Evolutionary conservation across 2,888 invertebrate species (phyloP), one percentile per base, ranked within the genome.

Genomic region (Heteropelma amictum): DNA sequence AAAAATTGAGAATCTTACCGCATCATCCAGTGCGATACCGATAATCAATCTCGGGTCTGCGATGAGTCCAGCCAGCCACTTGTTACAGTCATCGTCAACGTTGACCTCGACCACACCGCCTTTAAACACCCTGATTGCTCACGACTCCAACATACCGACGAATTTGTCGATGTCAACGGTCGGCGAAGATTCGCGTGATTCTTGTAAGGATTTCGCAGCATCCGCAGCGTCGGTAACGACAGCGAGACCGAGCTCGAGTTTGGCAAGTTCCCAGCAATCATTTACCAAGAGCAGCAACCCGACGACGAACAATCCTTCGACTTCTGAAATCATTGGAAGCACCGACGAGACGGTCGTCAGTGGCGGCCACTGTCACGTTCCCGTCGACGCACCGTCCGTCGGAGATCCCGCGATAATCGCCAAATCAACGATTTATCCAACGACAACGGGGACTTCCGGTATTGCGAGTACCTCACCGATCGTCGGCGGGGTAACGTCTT

Each of bases 151-250:
- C 12, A 78, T 86, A 1, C 88, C 88, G 0, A 88, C 88, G 17
- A 88, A 88, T 79, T 78, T 88, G 2, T 88, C 87, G 5, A 87
- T 88, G 83, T 81, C 85, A 14, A 49, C 82, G n/a, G n/a, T n/a
- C 1, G 77, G 81, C 6, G 85, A 85, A 1, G 86, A 86, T 8
- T 65, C 82, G 0, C 78, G 86, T 6, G 86, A 86, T n/a, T 61
- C 81, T 4, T 82, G 81, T 64, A 84, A 84, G 17, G 86, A 86
- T 38, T 7, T 35, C 10, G 23, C 35, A 23, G 8, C 61, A n/a
- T 38, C 79, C 4, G 42, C 71, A 8, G 63, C 69, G 0, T 33
- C 69, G n/a, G 30, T 64, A 8, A 21, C 76, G 12, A 28, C 42
- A 2, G 83, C 77, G 87, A 85, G 42, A 72, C 79, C 60, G 8